A percentile compares a stretch with the other conserved stretches of the same genome.
Evolutionary conservation across 2,113 vertebrate species (phyloP).

Genomic region (Podarcis raffonei): DNA sequence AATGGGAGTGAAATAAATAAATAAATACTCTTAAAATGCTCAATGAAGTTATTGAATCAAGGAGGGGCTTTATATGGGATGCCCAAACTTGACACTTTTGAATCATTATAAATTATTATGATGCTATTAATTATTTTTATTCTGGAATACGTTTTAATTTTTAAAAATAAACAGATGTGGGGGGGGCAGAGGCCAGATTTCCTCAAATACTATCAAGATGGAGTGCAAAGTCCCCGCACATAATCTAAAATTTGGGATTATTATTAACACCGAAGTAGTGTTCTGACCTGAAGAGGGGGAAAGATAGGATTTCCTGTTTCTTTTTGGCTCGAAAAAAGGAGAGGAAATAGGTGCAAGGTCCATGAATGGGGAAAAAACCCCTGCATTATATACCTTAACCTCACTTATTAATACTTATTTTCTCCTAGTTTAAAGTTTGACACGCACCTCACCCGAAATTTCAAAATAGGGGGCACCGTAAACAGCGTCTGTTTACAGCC

Average conservation of each 20-base stretch:
- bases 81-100: too few relatives aligned
- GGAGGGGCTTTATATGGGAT: background rate
- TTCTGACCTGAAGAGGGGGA: slow-evolving; percentile 44
- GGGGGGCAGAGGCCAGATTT: background rate
- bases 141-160: background rate
- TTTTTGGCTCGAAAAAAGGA: background rate
- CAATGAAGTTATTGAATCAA: too few relatives aligned
- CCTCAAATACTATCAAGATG: slow-evolving; percentile 17
- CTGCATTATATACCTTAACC: background rate
- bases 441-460: background rate
- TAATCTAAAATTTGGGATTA: background rate
- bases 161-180: background rate
- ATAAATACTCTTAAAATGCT: background rate
- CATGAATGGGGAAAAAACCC: background rate
- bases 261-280: slow-evolving; percentile 50
- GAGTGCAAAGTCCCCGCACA: slow-evolving; percentile 71
- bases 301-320: slow-evolving; percentile 1
- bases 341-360: too few relatives aligned
- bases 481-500: background rate
- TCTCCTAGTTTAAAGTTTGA: background rate
- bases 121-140: background rate
- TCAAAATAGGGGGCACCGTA: background rate
- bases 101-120: too few relatives aligned
- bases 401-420: rapidly evolving
- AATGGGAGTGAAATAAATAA: background rate